These are phyloP conservation scores for Squalus acanthias DNA, from an alignment of 2,797 vertebrate species.

Conservation along the genomic window DNA sequence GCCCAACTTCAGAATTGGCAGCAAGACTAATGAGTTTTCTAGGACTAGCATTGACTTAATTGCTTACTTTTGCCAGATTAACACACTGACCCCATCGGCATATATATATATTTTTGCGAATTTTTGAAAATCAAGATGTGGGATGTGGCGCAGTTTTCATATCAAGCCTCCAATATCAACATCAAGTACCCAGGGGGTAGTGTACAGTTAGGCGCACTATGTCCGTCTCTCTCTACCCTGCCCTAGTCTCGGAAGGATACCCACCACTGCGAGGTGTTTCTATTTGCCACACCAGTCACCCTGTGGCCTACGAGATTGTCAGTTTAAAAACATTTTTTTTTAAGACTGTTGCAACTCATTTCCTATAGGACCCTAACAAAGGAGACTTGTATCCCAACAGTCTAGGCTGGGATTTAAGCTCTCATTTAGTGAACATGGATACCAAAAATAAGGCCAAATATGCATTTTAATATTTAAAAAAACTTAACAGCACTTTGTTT, in stretches of 20 bases:
- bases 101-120: neutral
- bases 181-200: neutral
- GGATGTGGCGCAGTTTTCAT: neutral
- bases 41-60: neutral
- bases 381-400: neutral
- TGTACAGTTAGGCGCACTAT: neutral
- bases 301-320: too few relatives aligned
- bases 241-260: neutral
- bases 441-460: neutral
- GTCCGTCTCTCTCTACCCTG: neutral
- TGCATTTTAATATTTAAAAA: neutral
- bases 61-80: neutral
- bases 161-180: neutral
- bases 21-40: neutral
- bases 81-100: neutral
- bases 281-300: too few relatives aligned
- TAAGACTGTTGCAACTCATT: neutral
- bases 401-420: neutral
- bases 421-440: neutral
- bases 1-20: neutral
- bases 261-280: neutral
- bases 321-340: neutral
- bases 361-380: neutral
- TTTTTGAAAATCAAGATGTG: neutral
- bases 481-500: neutral